Evolutionary conservation across 2,888 invertebrate species (phyloP), one percentile per base, ranked within the genome.

Genomic region (Opisthograptis luteolata): DNA sequence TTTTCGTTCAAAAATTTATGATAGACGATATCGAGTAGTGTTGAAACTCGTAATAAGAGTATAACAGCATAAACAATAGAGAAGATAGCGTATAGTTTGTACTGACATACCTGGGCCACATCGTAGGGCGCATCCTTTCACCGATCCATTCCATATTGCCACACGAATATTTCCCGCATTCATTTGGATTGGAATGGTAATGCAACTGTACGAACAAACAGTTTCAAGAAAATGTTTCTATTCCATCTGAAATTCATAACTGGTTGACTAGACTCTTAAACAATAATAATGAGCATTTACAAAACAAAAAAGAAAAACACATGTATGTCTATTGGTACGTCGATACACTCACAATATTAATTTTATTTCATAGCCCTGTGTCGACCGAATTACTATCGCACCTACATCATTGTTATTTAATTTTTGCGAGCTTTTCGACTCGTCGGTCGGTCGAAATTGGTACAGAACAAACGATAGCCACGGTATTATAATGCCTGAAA

Each of bases 181-280:
- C 51, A 55, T 46, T 41, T 48, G 48, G 28, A 43, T 48, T 59
- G 62, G 62, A 72, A 74, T 73, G 73, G 73, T 70, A 71, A 69
- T 69, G 62, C 66, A 68, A 62, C 71, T 70, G 70, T 61, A 70
- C 65, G 64, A 62, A 65, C 58, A 66, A 62, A 48, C 37, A 43
- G 46, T 48, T 40, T 35, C 32, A 62, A 56, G 66, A 70, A 71
- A 70, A 70, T 70, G 70, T 74, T n/a, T 71, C 66, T 74, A 71
- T 80, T 78, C 74, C 71, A 72, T 75, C 81, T 81, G 81, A 80
- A 81, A 83, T 76, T 77, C 79, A 81, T 81, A 85, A 82, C 80
- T 81, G 79, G 84, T 81, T 89, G 89, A 89, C 89, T 89, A 89
- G 89, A 89, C 85, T 87, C 86, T 87, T 88, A 87, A 82, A 87